Conservation (phyloP, 2,797 vertebrate species). For the Leptatherina wallacei region DNA sequence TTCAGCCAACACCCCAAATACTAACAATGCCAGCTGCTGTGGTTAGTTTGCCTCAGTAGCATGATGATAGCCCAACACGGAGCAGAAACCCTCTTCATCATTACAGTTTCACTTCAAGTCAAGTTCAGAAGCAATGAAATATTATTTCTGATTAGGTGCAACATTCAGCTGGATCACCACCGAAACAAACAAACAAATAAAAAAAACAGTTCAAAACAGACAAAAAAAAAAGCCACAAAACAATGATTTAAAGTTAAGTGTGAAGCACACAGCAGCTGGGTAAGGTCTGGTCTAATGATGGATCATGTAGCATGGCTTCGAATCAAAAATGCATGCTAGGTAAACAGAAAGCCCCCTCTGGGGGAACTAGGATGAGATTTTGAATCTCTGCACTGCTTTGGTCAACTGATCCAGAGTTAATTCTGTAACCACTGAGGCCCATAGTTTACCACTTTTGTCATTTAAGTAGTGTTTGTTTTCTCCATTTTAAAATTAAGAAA, state of each 20-base stretch:
- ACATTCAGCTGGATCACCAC: slow-evolving; percentile 14
- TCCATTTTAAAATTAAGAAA: slow-evolving; percentile 47
- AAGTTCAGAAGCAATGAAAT: slow-evolving; percentile 11
- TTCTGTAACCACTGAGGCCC: slow-evolving; percentile 27
- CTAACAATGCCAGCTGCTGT: slow-evolving; percentile 13
- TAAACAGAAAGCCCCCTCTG: slow-evolving; percentile 42
- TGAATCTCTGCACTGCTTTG: slow-evolving; percentile 61
- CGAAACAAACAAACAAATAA: slow-evolving; percentile 17
- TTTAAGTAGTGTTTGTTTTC: slow-evolving; percentile 57
- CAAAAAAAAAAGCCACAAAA: slow-evolving; percentile 19
- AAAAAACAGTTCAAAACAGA: neutral
- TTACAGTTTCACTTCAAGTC: slow-evolving; percentile 21
- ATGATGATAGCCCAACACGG: slow-evolving; percentile 23
- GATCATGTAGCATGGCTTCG: slow-evolving; percentile 42
- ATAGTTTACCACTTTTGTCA: slow-evolving; percentile 59
- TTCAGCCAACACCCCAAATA: slow-evolving; percentile 36
- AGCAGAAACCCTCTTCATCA: slow-evolving; percentile 6
- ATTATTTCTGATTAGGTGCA: slow-evolving; percentile 4
- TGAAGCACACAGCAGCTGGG: slow-evolving; percentile 40
- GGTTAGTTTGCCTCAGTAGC: slow-evolving; percentile 21
- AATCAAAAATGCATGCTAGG: slow-evolving; percentile 55
- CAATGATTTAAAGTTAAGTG: slow-evolving; percentile 16
- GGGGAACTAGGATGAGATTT: slow-evolving; percentile 59
- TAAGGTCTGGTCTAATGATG: slow-evolving; percentile 43
- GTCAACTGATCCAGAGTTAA: slow-evolving; percentile 61